Evolutionary conservation across 2,888 invertebrate species (phyloP).

Genomic region (Erebia palarica): DNA sequence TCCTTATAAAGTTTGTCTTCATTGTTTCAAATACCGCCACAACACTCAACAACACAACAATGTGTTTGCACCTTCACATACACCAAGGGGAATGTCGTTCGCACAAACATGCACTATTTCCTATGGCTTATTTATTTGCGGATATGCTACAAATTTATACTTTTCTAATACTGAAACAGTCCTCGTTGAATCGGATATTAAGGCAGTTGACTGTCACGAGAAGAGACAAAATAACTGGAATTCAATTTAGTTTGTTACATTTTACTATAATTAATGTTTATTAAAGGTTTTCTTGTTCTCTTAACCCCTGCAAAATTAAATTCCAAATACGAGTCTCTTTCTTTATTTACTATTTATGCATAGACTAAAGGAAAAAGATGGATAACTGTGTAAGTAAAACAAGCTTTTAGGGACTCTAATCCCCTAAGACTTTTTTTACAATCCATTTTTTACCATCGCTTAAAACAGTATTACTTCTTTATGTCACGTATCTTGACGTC

Average conservation of each 20-base stretch:
- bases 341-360: background rate
- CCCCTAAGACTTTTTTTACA: no score
- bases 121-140: constrained; percentile 9
- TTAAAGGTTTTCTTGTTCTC: background rate
- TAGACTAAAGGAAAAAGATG: constrained; percentile 6
- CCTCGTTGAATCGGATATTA: constrained; percentile 42
- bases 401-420: background rate
- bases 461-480: no score
- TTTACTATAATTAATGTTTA: no score
- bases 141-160: constrained; percentile 64
- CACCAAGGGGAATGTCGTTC: constrained; percentile 44
- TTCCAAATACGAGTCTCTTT: constrained; percentile 4
- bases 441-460: no score
- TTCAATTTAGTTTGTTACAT: background rate
- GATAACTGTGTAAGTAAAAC: background rate
- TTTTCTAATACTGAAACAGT: constrained; percentile 74
- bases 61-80: constrained; percentile 8
- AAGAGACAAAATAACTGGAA: background rate
- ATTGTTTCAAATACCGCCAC: no score
- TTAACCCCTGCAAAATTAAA: background rate
- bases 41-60: no score
- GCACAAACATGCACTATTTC: constrained; percentile 44
- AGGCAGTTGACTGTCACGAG: constrained; percentile 25
- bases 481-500: no score
- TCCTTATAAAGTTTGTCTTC: no score